These are phyloP conservation scores for Crocidura indochinensis DNA, from an alignment of 2,797 vertebrate species.

Conservation along the genomic window DNA sequence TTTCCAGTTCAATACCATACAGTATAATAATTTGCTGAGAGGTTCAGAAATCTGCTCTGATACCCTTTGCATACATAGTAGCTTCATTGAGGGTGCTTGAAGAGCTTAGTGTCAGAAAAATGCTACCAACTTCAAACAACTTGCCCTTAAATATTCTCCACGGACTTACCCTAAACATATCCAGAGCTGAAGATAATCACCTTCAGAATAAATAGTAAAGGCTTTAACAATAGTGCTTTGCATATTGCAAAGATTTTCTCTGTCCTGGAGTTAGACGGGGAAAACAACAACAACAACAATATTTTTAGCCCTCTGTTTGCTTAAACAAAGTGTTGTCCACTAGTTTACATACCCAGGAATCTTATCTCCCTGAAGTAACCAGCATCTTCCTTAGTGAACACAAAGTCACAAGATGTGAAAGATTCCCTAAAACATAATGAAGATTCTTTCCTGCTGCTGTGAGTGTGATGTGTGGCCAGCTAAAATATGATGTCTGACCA, in stretches of 20 bases:
- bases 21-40: neutral
- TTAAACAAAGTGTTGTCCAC: constrained; percentile 46
- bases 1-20: neutral
- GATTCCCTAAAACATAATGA: neutral
- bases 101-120: constrained; percentile 1
- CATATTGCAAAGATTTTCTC: neutral
- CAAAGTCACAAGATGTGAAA: neutral
- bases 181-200: neutral
- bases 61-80: constrained; percentile 5
- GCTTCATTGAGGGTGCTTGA: neutral
- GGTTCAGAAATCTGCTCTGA: neutral
- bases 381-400: neutral
- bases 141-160: neutral
- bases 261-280: neutral
- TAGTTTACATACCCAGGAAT: neutral
- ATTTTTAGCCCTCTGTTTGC: neutral
- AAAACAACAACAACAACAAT: neutral
- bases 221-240: neutral
- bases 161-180: neutral
- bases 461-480: too few relatives aligned
- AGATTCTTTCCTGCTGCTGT: neutral
- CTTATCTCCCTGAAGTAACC: constrained; percentile 1
- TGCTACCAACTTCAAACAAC: constrained; percentile 33
- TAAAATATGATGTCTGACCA: neutral
- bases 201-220: neutral